Evolutionary conservation across 1,140 invertebrate genomes (phyloP).

Genomic region (Pseudomyrmex flavicornis): DNA sequence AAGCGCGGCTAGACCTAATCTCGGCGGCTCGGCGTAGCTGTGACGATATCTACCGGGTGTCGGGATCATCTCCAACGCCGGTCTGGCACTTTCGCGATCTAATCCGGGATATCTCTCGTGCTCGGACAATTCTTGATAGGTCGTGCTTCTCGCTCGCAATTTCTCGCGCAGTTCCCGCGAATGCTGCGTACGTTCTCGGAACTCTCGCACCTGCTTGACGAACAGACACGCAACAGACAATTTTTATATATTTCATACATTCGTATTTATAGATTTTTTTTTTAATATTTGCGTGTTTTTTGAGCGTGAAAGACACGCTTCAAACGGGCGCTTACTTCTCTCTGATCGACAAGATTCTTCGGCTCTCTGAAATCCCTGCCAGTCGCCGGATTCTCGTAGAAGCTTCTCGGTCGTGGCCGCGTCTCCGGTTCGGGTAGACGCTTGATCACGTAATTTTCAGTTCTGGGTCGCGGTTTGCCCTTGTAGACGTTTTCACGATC

Average conservation of each 20-base stretch:
- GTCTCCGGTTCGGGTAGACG: conserved; percentile 77
- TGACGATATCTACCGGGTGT: conserved; percentile 84
- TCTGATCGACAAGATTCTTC: conserved; percentile 76
- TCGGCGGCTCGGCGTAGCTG: conserved; percentile 85
- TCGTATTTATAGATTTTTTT: too few relatives aligned
- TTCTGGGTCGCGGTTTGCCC: conserved; percentile 78
- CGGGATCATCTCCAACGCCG: conserved; percentile 80
- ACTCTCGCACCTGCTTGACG: conserved; percentile 72
- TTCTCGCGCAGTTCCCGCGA: conserved; percentile 76
- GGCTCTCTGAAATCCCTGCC: conserved; percentile 80
- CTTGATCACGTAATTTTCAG: conserved; percentile 80
- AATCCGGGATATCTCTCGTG: conserved; percentile 86
- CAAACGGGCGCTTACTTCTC: conserved; percentile 72
- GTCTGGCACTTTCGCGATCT: conserved; percentile 86
- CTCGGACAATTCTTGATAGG: conserved; percentile 86
- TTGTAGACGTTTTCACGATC: conserved; percentile 79
- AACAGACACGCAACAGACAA: neutral
- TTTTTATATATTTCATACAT: too few relatives aligned
- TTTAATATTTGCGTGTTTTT: too few relatives aligned
- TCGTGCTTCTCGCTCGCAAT: conserved; percentile 75
- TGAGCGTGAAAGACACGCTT: too few relatives aligned
- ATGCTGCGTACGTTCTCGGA: conserved; percentile 70
- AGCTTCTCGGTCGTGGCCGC: conserved; percentile 82
- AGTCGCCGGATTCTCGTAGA: conserved; percentile 81
- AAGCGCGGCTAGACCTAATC: conserved; percentile 85